Conservation (phyloP, 2,113 vertebrate species). For the Grantiella picta region DNA sequence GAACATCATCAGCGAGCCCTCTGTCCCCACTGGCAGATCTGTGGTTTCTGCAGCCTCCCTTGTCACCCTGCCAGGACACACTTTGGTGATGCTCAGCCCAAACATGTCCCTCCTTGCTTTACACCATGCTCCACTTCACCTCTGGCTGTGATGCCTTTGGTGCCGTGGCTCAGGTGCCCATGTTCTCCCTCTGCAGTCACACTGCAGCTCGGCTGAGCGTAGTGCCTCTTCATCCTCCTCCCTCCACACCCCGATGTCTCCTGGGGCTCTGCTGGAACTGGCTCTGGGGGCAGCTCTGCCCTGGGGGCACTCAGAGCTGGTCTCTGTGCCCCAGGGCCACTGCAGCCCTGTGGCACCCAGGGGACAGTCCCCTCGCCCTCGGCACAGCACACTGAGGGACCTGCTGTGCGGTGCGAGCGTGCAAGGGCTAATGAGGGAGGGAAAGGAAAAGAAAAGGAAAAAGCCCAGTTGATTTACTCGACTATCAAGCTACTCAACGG, state of each 20-base stretch:
- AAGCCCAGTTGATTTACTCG: conserved; percentile 17
- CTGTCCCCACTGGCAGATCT: background rate
- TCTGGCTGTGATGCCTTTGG: background rate
- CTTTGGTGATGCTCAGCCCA: background rate
- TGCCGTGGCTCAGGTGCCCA: background rate
- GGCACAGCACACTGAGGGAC: no score
- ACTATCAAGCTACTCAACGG: background rate
- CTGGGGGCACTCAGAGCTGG: background rate
- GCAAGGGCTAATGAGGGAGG: background rate
- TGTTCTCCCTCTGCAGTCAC: background rate
- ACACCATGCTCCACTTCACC: background rate
- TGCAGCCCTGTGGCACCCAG: background rate
- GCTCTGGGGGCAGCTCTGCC: fast-evolving
- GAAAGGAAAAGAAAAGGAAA: background rate
- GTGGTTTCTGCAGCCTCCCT: background rate
- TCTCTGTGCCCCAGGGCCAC: background rate
- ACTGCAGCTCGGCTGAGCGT: background rate
- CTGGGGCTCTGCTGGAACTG: background rate
- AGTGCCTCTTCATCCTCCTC: background rate
- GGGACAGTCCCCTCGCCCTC: fast-evolving
- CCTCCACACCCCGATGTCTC: background rate
- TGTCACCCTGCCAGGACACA: fast-evolving
- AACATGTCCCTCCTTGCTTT: background rate
- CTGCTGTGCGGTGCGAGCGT: fast-evolving
- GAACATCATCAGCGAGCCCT: fast-evolving